Base-by-base conservation (phyloP, 2,888 invertebrate genomes). In the Hyposoter dolosus region DNA sequence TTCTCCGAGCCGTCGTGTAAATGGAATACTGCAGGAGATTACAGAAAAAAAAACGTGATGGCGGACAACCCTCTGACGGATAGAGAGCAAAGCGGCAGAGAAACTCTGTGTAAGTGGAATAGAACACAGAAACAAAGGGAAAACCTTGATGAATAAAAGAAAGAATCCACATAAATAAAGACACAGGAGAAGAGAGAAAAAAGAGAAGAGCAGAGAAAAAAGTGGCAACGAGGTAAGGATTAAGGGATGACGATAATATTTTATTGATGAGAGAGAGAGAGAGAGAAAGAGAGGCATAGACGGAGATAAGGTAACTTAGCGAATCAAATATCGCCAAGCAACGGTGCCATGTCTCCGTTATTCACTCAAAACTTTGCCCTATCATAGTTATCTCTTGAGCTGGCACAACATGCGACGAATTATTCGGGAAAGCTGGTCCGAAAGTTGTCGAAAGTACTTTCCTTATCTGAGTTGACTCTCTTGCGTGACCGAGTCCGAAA, bases 391-490 rank as follows among this genome's bases (percentile, higher is more conserved):
- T 82, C 74, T 75, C 63, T 43, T 17, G 53, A 47, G 69, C 50
- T 43, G 72, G 35, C 63, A 43, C 5, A 63, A 68, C 78, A 78
- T 74, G 69, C 85, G 85, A 85, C 60, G 82, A 85, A 78, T 85
- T 78, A 65, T 75, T 69, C 74, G 28, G 50, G 50, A 28, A 66
- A 17, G 74, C 40, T 47, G 47, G 53, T 71, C 17, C 43, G 2
- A 60, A 71, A 83, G 50, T 78, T 75, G 19, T 78, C 50, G 12
- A 19, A 17, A 74, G 50, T 19, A 65, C 76, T 82, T 71, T 74
- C 74, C 50, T 85, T 82, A 85, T 85, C 85, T 63, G 19, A 75
- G 53, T 68, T 60, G 60, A 75, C 47, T 68, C 23, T 72, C 56
- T 78, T 50, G 74, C 78, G 74, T 82, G 85, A 78, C 78, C 74